These are phyloP conservation scores for Danio kyathit DNA, from an alignment of 2,797 vertebrate genomes.

Conservation along the genomic window DNA sequence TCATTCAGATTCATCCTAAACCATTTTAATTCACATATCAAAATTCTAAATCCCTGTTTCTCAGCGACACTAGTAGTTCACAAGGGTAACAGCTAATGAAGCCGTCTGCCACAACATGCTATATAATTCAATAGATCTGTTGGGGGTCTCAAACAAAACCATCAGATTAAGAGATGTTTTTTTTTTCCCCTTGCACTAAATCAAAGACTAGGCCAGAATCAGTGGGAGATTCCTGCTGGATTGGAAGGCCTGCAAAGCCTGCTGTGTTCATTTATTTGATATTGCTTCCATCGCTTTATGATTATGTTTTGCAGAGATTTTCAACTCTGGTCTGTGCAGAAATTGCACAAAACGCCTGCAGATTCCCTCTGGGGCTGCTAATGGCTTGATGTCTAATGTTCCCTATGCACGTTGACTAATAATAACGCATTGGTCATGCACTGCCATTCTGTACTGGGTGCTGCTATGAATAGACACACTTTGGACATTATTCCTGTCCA, in stretches of 20 bases:
- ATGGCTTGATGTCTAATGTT: constrained; percentile 7
- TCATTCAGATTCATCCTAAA: no score
- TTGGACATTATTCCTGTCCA: constrained; percentile 14
- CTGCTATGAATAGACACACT: constrained; percentile 37
- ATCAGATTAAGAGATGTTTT: neutral
- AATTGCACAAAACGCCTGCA: neutral
- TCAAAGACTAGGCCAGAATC: neutral
- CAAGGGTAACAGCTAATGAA: neutral
- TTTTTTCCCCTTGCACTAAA: neutral
- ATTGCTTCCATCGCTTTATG: neutral
- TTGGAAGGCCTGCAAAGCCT: neutral
- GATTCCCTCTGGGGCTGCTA: neutral
- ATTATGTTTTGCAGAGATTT: neutral
- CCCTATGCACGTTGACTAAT: constrained; percentile 7
- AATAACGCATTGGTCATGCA: constrained; percentile 23
- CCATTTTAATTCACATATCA: no score
- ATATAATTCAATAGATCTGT: neutral
- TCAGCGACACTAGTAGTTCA: no score
- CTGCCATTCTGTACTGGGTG: neutral
- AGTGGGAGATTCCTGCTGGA: neutral
- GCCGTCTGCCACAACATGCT: neutral
- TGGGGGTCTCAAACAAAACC: neutral
- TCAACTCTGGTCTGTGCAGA: neutral
- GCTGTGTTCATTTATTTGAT: neutral
- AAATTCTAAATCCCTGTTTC: no score